Conservation (phyloP, 2,113 vertebrate genomes). For the Ardeotis arabs region DNA sequence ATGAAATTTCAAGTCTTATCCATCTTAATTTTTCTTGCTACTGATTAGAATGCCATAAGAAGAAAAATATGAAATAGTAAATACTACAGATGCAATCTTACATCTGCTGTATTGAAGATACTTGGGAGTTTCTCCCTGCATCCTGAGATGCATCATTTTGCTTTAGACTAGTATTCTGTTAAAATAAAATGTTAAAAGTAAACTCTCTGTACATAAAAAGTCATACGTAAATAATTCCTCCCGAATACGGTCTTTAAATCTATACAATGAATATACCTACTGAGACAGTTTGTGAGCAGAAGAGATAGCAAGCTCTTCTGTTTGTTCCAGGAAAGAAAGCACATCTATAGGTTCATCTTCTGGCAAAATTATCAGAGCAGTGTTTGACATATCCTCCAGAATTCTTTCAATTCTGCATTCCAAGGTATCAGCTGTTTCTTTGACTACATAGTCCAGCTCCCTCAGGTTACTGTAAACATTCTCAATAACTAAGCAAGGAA, state of each 20-base stretch:
- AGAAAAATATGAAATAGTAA: background rate
- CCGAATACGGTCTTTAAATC: background rate
- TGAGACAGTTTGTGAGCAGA: conserved; percentile 64
- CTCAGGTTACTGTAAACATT: conserved; percentile 68
- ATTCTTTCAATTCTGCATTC: conserved; percentile 80
- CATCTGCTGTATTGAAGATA: background rate
- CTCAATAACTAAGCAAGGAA: conserved; percentile 70
- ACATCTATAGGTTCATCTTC: conserved; percentile 71
- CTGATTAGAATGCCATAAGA: background rate
- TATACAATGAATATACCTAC: conserved; percentile 62
- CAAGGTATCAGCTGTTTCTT: conserved; percentile 71
- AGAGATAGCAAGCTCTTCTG: conserved; percentile 59
- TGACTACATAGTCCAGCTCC: conserved; percentile 72
- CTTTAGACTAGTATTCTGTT: background rate
- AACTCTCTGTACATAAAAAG: background rate
- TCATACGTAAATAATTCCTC: background rate
- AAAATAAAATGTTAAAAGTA: background rate
- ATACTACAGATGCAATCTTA: background rate
- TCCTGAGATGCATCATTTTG: background rate
- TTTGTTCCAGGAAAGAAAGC: conserved; percentile 71
- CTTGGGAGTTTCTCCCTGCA: background rate
- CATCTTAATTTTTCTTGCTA: background rate
- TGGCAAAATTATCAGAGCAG: conserved; percentile 74
- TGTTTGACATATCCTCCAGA: conserved; percentile 71
- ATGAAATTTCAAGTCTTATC: background rate